Evolutionary conservation across 2,888 invertebrate genomes (phyloP).

Genomic region (Muscina levida): DNA sequence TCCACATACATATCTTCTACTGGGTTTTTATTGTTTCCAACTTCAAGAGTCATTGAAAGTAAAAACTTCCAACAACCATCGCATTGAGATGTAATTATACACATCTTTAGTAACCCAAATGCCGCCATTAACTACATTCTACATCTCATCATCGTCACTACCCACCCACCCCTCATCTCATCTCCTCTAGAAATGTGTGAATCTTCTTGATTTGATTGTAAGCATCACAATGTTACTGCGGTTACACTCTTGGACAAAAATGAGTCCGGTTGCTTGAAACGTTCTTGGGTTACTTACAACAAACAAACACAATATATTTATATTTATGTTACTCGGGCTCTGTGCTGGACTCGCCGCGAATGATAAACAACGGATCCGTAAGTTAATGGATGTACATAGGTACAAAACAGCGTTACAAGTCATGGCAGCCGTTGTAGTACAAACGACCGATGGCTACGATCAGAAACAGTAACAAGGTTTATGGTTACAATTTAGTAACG

Average conservation of each 20-base stretch:
- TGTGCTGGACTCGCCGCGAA: not conserved
- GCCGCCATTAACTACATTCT: slow-evolving; percentile 32
- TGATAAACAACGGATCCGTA: not conserved
- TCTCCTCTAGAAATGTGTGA: not conserved
- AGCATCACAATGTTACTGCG: not conserved
- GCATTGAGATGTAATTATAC: slow-evolving; percentile 20
- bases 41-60: slow-evolving; percentile 29
- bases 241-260: slow-evolving; percentile 43
- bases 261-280: slow-evolving; percentile 65
- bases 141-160: too few relatives aligned
- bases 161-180: not conserved
- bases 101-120: slow-evolving; percentile 14
- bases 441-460: too few relatives aligned
- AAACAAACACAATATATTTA: slow-evolving; percentile 49
- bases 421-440: not conserved
- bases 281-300: slow-evolving; percentile 69
- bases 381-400: not conserved
- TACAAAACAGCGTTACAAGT: slow-evolving; percentile 17
- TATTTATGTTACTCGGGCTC: not conserved
- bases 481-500: slow-evolving; percentile 18
- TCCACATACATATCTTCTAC: not conserved
- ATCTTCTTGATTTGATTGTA: slow-evolving; percentile 8
- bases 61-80: slow-evolving; percentile 22
- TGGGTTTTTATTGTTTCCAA: not conserved
- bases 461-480: slow-evolving; percentile 27